phyloP scores from a whole-genome alignment of 2,113 vertebrate species.

The Mirounga angustirostris region DNA sequence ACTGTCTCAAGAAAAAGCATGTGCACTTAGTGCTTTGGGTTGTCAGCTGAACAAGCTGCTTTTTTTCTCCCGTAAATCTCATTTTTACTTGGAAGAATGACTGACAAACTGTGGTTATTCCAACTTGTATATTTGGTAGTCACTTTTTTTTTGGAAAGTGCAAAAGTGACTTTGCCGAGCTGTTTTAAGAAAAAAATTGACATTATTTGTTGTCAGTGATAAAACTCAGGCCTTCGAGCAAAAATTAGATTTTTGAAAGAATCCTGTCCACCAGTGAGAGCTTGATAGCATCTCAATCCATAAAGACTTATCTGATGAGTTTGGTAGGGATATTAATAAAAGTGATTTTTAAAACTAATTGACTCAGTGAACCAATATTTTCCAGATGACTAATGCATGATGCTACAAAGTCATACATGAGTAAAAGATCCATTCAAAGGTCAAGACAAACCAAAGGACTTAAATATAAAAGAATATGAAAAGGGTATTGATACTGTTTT shows the following conservation, averaged over 20 bases:
- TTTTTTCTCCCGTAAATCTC: not conserved
- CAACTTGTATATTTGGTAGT: not conserved
- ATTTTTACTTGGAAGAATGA: conserved; percentile 39
- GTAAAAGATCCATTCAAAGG: not conserved
- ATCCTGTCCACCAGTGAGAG: not conserved
- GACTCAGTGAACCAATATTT: not conserved
- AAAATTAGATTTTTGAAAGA: conserved; percentile 14
- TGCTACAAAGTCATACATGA: not conserved
- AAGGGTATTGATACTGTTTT: not conserved
- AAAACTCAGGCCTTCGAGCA: conserved; percentile 44
- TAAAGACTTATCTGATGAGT: conserved; percentile 7
- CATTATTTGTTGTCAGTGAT: not conserved
- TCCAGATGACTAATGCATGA: not conserved
- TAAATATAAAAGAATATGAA: not conserved
- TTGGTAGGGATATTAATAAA: conserved; percentile 9
- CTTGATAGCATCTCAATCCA: not conserved
- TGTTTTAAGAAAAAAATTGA: not conserved
- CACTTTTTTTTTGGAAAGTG: conserved; percentile 12
- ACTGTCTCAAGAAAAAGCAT: not conserved
- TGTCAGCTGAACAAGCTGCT: not conserved
- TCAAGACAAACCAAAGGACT: not conserved
- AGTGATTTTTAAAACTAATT: not conserved
- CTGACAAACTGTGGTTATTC: not conserved
- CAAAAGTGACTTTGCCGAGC: not conserved
- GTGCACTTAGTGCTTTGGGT: not conserved